Evolutionary conservation across 2,797 vertebrate genomes (phyloP).

Genomic region (Mergus octosetaceus): DNA sequence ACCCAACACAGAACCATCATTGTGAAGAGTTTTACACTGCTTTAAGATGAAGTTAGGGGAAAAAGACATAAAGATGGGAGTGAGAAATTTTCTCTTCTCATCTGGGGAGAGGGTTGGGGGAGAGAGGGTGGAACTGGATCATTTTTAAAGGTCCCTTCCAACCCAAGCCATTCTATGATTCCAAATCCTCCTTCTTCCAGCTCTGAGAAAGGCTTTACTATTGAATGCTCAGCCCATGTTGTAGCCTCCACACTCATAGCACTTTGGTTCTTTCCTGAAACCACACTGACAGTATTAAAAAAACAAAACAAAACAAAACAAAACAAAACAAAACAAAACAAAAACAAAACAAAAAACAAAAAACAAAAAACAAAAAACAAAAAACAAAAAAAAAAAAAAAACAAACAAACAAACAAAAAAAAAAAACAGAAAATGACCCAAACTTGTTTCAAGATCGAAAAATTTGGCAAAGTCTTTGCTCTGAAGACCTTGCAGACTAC

Average conservation of each 20-base stretch:
- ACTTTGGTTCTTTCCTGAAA: not conserved
- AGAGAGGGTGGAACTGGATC: too few species aligned
- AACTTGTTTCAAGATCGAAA: not conserved
- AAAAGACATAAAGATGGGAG: not conserved
- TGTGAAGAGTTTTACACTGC: not conserved
- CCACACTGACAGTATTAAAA: fast-evolving
- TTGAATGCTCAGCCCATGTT: not conserved
- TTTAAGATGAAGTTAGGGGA: not conserved
- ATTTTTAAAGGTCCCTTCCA: too few species aligned
- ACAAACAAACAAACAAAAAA: fast-evolving
- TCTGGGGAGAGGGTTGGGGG: too few species aligned
- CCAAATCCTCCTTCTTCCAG: not conserved
- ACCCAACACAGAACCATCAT: not conserved
- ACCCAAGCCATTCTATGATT: too few species aligned
- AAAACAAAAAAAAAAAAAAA: fast-evolving
- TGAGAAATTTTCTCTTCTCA: not conserved
- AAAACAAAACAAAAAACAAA: fast-evolving
- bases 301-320: fast-evolving
- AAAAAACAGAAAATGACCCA: not conserved
- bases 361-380: not conserved
- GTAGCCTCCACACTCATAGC: not conserved
- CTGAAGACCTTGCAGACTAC: not conserved
- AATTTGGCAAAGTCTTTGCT: not conserved
- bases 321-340: too few species aligned
- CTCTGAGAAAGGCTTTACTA: not conserved